Evolutionary conservation across 2,888 invertebrate species (phyloP).

Genomic region (Synanthedon andrenaeformis): DNA sequence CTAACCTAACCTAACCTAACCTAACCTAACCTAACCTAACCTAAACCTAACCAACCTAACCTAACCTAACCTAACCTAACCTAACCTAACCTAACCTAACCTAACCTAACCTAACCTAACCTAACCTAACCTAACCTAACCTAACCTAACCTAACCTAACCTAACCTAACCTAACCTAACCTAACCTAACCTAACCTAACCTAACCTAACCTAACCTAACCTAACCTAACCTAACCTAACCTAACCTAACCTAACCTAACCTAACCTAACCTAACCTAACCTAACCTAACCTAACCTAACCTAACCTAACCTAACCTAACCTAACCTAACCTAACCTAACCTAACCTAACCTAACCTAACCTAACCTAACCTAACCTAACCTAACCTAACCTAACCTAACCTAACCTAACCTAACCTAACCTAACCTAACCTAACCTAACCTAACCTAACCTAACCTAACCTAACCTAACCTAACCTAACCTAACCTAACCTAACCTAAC

Average conservation of each 20-base stretch:
- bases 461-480: constrained; percentile 1
- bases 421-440: not conserved
- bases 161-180: constrained; percentile 1
- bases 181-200: not conserved
- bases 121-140: constrained; percentile 1
- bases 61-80: constrained; percentile 1
- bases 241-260: constrained; percentile 1
- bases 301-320: not conserved
- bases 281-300: constrained; percentile 1
- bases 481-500: not conserved
- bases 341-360: too few relatives aligned
- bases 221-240: constrained; percentile 1
- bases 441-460: constrained; percentile 1
- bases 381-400: too few relatives aligned
- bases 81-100: constrained; percentile 1
- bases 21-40: constrained; percentile 1
- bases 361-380: too few relatives aligned
- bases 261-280: constrained; percentile 1
- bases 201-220: constrained; percentile 1
- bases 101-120: constrained; percentile 1
- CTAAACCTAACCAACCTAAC: not conserved
- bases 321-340: not conserved
- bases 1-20: constrained; percentile 1
- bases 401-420: too few relatives aligned
- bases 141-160: constrained; percentile 1